Percentiles rank a stretch among this genome's conserved stretches.
phyloP scores from a whole-genome alignment of 1,140 invertebrate species.

The Pachypeltis micranthus region DNA sequence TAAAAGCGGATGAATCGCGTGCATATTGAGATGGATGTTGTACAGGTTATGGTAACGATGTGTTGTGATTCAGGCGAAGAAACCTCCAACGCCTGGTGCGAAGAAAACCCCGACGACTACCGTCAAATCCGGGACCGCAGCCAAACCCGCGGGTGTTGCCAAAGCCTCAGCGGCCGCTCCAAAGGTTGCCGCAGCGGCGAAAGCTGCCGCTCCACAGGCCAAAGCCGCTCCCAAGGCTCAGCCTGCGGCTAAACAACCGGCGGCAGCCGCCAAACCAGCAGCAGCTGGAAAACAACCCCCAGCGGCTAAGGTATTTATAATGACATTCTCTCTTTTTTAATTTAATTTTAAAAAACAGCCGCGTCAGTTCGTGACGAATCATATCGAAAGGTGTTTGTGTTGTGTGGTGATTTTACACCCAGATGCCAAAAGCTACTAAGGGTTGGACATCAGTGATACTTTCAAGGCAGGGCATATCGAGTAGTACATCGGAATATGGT shows the following conservation, averaged over 20 bases:
- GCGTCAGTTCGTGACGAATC: no score
- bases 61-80: background rate
- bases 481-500: no score
- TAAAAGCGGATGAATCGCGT: background rate
- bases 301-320: background rate
- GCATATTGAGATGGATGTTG: background rate
- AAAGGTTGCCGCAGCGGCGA: background rate
- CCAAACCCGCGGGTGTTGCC: background rate
- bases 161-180: background rate
- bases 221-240: background rate
- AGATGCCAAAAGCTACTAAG: no score
- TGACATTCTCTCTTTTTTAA: no score
- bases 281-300: background rate
- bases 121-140: background rate
- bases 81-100: background rate
- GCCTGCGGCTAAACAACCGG: background rate
- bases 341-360: no score
- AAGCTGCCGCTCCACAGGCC: background rate
- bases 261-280: background rate
- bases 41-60: background rate
- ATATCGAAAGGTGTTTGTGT: no score
- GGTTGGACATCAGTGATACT: no score
- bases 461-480: no score
- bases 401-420: no score
- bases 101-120: background rate